These are phyloP conservation scores for Clamator glandarius DNA, from an alignment of 2,797 vertebrate genomes.

Conservation along the genomic window DNA sequence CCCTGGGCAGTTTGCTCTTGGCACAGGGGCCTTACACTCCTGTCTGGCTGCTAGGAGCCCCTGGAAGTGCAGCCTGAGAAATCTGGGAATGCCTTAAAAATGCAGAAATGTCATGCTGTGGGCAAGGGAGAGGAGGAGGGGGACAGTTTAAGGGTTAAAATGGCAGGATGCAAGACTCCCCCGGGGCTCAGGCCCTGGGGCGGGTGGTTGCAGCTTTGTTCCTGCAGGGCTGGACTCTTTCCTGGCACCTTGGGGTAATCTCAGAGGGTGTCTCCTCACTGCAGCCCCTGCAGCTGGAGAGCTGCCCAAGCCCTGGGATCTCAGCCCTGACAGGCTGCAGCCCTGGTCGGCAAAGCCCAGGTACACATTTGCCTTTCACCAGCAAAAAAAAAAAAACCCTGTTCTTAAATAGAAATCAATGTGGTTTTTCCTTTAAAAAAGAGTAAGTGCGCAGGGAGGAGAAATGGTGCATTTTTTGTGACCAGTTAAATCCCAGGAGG, in stretches of 20 bases:
- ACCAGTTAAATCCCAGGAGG: neutral
- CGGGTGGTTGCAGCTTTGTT: neutral
- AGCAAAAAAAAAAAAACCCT: neutral
- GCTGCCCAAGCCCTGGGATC: neutral
- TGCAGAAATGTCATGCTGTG: neutral
- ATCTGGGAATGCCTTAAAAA: neutral
- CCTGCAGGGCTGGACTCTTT: neutral
- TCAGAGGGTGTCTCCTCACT: neutral
- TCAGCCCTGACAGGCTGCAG: rapidly evolving
- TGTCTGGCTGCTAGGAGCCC: neutral
- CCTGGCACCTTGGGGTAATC: neutral
- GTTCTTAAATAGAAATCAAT: neutral
- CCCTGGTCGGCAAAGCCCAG: neutral
- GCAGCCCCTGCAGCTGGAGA: neutral
- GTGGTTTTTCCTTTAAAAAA: neutral
- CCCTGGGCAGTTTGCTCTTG: neutral
- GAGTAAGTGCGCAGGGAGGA: neutral
- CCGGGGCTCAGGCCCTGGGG: too few species aligned
- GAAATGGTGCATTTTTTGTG: neutral
- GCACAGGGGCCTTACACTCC: neutral
- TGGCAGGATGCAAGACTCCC: neutral
- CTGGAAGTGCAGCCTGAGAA: neutral
- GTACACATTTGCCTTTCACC: neutral
- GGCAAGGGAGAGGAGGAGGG: rapidly evolving
- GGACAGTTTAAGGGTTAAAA: neutral